Evolutionary conservation across 2,113 vertebrate genomes (phyloP).

Genomic region (Anoura caudifer): DNA sequence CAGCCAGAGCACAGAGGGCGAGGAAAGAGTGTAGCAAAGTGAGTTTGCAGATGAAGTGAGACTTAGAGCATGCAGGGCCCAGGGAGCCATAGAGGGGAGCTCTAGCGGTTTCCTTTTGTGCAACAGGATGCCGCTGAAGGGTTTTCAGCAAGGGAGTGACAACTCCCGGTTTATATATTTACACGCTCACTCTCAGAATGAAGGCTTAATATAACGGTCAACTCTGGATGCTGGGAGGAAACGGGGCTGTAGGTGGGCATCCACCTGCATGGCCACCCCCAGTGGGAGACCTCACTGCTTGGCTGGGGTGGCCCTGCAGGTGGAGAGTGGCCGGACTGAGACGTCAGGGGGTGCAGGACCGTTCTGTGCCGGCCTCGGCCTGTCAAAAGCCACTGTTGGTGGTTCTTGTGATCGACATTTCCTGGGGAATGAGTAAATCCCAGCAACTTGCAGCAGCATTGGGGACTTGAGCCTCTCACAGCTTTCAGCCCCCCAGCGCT

Average conservation of each 20-base stretch:
- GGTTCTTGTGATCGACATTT: background rate
- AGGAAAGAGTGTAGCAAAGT: too few relatives aligned
- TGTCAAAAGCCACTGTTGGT: background rate
- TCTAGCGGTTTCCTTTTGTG: background rate
- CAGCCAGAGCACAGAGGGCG: background rate
- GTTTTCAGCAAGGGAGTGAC: background rate
- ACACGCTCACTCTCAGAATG: background rate
- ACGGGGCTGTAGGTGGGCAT: background rate
- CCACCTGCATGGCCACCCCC: background rate
- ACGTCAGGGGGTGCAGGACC: background rate
- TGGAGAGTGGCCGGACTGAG: background rate
- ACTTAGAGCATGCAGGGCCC: background rate
- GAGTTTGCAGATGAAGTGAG: background rate
- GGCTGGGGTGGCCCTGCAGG: background rate
- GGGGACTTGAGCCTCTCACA: rapidly evolving
- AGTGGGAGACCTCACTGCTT: background rate
- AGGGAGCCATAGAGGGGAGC: background rate
- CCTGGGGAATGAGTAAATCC: background rate
- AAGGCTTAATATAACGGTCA: background rate
- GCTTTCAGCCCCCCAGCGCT: background rate
- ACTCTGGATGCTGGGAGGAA: background rate
- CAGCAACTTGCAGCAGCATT: background rate
- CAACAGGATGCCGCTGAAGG: background rate
- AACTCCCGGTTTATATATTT: background rate
- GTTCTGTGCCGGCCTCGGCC: background rate